Conservation (phyloP, 37 sponge, comb jelly and placozoan genomes). For the Agelas oroides region DNA sequence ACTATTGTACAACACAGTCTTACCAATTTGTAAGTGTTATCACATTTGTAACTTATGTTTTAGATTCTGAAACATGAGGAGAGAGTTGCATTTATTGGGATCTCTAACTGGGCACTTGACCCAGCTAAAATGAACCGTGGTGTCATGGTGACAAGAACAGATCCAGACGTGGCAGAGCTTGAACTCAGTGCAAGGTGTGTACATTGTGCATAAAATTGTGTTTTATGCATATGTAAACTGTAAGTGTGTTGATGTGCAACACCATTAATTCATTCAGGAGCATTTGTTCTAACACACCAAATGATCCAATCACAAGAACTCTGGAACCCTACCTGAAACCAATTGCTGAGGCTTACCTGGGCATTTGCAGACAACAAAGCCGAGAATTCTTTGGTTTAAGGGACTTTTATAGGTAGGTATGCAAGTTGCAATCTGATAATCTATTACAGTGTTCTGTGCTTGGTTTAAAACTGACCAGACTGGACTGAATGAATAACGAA, state of each 20-base stretch:
- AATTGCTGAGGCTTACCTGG: conserved; percentile 65
- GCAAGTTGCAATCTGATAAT: background rate
- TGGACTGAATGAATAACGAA: too few relatives aligned
- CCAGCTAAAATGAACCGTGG: conserved; percentile 98
- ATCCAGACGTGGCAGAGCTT: conserved; percentile 73
- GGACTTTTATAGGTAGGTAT: conserved; percentile 86
- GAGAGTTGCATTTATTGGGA: conserved; percentile 89
- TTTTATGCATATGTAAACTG: background rate
- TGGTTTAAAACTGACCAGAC: too few relatives aligned
- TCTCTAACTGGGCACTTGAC: conserved; percentile 97
- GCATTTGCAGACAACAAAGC: conserved; percentile 48
- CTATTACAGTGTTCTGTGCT: too few relatives aligned
- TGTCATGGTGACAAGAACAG: conserved; percentile 79
- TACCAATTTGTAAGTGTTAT: too few relatives aligned
- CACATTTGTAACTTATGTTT: background rate
- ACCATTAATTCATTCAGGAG: conserved; percentile 1
- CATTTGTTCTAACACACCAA: conserved; percentile 60
- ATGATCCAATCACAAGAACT: conserved; percentile 41
- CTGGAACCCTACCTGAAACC: conserved; percentile 38
- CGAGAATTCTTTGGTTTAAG: conserved; percentile 86
- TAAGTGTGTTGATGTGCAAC: background rate
- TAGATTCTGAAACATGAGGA: conserved; percentile 50
- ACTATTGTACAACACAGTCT: too few relatives aligned
- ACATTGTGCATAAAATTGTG: background rate
- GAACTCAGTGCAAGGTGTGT: conserved; percentile 57